Evolutionary conservation across 2,113 vertebrate species (phyloP), one percentile per base, ranked within the genome.

Genomic region (Xiphophorus hellerii): DNA sequence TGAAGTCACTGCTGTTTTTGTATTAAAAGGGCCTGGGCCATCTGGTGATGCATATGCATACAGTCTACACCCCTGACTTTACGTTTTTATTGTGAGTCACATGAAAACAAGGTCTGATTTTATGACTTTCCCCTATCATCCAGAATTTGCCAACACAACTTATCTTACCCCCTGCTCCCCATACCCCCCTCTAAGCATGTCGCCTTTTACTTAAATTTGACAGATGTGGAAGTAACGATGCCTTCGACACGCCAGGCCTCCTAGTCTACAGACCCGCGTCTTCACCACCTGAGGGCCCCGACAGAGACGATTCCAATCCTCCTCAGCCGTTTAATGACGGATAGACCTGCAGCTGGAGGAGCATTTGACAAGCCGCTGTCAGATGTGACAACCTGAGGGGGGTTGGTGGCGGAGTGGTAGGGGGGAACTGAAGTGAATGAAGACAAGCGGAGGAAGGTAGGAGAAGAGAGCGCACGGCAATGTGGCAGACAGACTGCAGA

Each of bases 241-340:
- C 86, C 89, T 85, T 71, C 84, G 79, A 82, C 85, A 84, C 88
- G 89, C 37, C n/a, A 37, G 84, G 78, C 85, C 86, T 86, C 62
- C 67, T 37, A 42, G 81, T 86, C 81, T 80, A 78, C 78, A 87
- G 74, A 48, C 73, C 78, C 14, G 20, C 75, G 39, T 88, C 88
- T 83, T 64, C 88, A 63, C 74, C 69, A 93, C 92, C 90, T 66
- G 83, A 87, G 88, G 87, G 87, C 85, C 77, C 73, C 76, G 89
- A 90, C 85, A 82, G 91, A 93, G 89, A 90, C 90, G 85, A 91
- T 92, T 90, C 90, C 90, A 88, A 88, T 90, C 89, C 90, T 89
- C 78, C 89, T 85, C 88, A 81, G 88, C 84, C 81, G 39, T 80
- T 90, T 92, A 92, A 92, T 94, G 93, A 92, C 83, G 87, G 91